A percentile compares a stretch with the other conserved stretches of the same genome.
phyloP scores from a whole-genome alignment of 2,888 invertebrate species.

The Brachypalpus laphriformis region DNA sequence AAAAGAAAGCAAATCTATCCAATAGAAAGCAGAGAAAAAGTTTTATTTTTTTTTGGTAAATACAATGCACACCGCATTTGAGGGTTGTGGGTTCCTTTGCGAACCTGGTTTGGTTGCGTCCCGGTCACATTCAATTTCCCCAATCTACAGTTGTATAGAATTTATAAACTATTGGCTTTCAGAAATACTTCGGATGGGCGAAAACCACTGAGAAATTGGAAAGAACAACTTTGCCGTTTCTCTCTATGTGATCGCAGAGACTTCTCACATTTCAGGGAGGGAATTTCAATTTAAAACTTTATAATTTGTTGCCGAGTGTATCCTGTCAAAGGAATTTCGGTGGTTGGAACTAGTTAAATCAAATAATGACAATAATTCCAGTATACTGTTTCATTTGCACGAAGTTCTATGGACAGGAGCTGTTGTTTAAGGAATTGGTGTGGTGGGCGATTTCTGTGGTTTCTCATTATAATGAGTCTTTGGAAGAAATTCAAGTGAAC shows the following conservation, averaged over 20 bases:
- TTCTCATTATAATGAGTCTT: not conserved
- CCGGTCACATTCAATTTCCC: conserved; percentile 55
- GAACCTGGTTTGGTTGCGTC: conserved; percentile 1
- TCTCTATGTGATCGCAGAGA: not conserved
- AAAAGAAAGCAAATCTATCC: not conserved
- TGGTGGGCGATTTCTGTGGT: not conserved
- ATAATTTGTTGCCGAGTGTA: conserved; percentile 36
- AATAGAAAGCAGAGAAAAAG: conserved; percentile 11
- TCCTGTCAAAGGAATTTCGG: conserved; percentile 65
- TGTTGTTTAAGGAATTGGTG: not conserved
- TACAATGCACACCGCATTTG: conserved; percentile 40
- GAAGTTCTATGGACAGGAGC: not conserved
- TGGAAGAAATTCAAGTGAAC: not conserved
- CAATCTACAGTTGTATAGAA: conserved; percentile 45
- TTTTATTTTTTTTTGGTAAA: conserved; percentile 5
- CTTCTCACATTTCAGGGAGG: conserved; percentile 43
- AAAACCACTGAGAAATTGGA: conserved; percentile 52
- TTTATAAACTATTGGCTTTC: conserved; percentile 64
- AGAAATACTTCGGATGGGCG: conserved; percentile 48
- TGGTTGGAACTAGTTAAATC: conserved; percentile 60
- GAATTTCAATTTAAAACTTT: conserved; percentile 68
- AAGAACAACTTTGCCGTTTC: conserved; percentile 49
- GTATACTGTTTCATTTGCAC: conserved; percentile 12
- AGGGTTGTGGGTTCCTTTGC: conserved; percentile 53
- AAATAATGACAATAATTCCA: conserved; percentile 55